phyloP scores from a whole-genome alignment of 2,888 invertebrate species.

The Amiota communis region DNA sequence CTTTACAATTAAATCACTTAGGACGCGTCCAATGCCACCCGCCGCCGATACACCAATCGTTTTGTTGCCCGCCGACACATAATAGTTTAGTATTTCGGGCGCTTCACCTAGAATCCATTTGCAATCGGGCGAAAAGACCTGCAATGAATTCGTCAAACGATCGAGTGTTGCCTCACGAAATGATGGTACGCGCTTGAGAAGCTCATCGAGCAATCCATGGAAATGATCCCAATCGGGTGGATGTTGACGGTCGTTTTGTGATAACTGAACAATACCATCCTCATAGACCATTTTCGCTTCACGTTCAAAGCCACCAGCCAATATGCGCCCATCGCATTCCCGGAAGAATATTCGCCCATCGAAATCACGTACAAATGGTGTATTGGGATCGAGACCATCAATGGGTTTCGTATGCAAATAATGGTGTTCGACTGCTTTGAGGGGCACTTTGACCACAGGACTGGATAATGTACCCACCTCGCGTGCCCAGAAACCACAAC shows the following conservation, averaged over 20 bases:
- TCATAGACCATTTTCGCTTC: constrained; percentile 92
- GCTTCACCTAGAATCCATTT: constrained; percentile 96
- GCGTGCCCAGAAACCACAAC: constrained; percentile 95
- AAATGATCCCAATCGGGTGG: constrained; percentile 98
- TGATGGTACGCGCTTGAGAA: constrained; percentile 87
- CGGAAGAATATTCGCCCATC: constrained; percentile 91
- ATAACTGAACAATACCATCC: constrained; percentile 80
- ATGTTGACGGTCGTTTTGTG: constrained; percentile 79
- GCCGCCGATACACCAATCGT: constrained; percentile 96
- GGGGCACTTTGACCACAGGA: constrained; percentile 90
- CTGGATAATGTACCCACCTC: constrained; percentile 89
- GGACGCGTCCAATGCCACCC: constrained; percentile 93
- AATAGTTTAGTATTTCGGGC: constrained; percentile 92
- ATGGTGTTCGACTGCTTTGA: constrained; percentile 95
- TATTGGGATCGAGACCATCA: constrained; percentile 82
- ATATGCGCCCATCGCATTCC: constrained; percentile 86
- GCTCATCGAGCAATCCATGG: constrained; percentile 87
- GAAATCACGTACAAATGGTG: constrained; percentile 90
- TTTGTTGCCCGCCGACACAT: constrained; percentile 96
- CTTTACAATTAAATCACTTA: constrained; percentile 89
- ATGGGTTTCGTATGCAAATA: constrained; percentile 90
- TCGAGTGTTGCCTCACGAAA: constrained; percentile 84
- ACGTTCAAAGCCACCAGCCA: constrained; percentile 92
- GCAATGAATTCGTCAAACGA: constrained; percentile 89
- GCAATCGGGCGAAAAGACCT: constrained; percentile 97